Conservation (phyloP, 2,888 invertebrate species). For the Nebria brevicollis region DNA sequence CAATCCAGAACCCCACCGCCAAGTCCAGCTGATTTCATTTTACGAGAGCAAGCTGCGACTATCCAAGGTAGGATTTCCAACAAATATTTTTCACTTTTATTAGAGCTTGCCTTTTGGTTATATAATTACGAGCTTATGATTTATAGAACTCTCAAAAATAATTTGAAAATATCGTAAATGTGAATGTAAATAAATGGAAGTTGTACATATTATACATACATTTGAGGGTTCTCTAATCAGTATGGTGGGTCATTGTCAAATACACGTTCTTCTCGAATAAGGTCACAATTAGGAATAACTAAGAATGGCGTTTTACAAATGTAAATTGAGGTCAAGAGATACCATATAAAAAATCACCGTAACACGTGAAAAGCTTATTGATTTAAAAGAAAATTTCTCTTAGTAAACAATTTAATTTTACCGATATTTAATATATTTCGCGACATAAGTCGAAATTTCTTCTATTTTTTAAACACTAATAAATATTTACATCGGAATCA, state of each 20-base stretch:
- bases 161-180: neutral
- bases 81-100: conserved; percentile 24
- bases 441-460: too few relatives aligned
- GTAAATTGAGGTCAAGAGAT: neutral
- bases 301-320: neutral
- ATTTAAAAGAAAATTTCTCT: too few relatives aligned
- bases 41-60: conserved; percentile 64
- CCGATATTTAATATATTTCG: too few relatives aligned
- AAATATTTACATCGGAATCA: too few relatives aligned
- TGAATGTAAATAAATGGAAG: neutral
- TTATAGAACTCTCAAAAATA: conserved; percentile 41
- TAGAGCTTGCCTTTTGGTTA: conserved; percentile 46
- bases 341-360: too few relatives aligned
- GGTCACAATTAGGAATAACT: neutral
- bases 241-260: conserved; percentile 39
- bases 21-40: conserved; percentile 74
- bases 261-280: neutral
- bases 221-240: conserved; percentile 37
- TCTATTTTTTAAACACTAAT: too few relatives aligned
- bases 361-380: too few relatives aligned
- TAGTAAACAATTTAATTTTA: too few relatives aligned
- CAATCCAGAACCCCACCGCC: conserved; percentile 77
- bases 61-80: conserved; percentile 59
- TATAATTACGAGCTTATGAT: conserved; percentile 25
- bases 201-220: neutral